These are phyloP conservation scores for Stenodema calcarata DNA, from an alignment of 2,888 invertebrate species.

Conservation along the genomic window DNA sequence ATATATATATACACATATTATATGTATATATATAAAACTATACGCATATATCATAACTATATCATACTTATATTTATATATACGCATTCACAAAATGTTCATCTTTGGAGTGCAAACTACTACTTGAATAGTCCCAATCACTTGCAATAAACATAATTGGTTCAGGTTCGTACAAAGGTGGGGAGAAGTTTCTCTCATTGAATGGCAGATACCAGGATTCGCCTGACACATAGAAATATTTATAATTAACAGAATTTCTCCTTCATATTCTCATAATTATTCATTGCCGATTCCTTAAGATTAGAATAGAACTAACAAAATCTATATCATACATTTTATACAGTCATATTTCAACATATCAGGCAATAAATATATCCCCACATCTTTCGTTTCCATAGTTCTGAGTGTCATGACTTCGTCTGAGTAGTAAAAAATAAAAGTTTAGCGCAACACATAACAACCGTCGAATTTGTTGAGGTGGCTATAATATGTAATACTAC, in stretches of 20 bases:
- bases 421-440: conserved; percentile 2
- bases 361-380: neutral
- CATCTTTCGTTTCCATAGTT: neutral
- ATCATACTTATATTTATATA: conserved; percentile 47
- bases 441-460: conserved; percentile 7
- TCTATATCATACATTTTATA: conserved; percentile 45
- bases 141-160: conserved; percentile 42
- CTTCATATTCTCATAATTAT: conserved; percentile 15
- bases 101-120: conserved; percentile 52
- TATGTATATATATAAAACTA: conserved; percentile 48
- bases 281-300: conserved; percentile 15
- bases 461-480: neutral
- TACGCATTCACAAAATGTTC: conserved; percentile 48
- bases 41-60: conserved; percentile 49
- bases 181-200: conserved; percentile 31
- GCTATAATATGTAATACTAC: neutral
- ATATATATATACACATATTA: conserved; percentile 20
- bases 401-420: neutral
- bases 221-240: conserved; percentile 48
- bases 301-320: conserved; percentile 37
- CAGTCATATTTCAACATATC: conserved; percentile 31
- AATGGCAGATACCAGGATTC: conserved; percentile 35
- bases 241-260: neutral
- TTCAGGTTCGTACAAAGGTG: conserved; percentile 39
- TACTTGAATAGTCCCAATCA: conserved; percentile 50